A percentile compares a stretch with the other conserved stretches of the same genome.
These are phyloP conservation scores for Tauraco hartlaubi DNA, from an alignment of 2,797 vertebrate species.

Conservation along the genomic window DNA sequence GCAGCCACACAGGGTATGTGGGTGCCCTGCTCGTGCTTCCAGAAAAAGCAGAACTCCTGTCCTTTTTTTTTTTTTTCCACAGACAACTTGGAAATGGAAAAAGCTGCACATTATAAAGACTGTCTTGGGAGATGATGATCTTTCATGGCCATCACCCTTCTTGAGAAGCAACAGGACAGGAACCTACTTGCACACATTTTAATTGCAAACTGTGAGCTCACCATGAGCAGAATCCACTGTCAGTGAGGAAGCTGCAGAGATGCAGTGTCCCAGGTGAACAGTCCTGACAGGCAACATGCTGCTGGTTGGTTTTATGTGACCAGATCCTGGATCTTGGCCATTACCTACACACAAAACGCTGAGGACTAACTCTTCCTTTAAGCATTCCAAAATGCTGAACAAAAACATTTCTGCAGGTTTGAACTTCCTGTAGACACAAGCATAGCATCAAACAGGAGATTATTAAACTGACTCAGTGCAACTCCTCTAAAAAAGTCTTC, in stretches of 20 bases:
- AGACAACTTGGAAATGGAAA: neutral
- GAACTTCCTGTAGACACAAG: neutral
- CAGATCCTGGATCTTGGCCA: neutral
- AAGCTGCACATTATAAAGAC: neutral
- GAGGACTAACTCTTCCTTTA: neutral
- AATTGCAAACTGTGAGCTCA: neutral
- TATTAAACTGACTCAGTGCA: neutral
- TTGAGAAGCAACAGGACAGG: neutral
- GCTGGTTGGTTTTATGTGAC: neutral
- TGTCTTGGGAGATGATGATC: neutral
- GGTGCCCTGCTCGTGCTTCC: neutral
- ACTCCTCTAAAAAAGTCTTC: neutral
- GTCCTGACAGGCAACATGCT: neutral
- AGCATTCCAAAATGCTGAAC: neutral
- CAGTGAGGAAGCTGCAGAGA: neutral
- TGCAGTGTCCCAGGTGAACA: neutral
- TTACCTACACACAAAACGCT: neutral
- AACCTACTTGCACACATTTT: neutral
- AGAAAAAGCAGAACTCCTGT: neutral
- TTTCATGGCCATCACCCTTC: neutral
- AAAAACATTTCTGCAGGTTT: neutral
- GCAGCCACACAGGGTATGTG: neutral
- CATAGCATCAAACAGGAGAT: neutral
- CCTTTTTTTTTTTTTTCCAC: accelerated
- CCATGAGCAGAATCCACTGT: neutral